Percentiles rank a stretch among this genome's conserved stretches.
phyloP scores from a whole-genome alignment of 64 coral and sea anemone genomes.

The Montipora capricornis region DNA sequence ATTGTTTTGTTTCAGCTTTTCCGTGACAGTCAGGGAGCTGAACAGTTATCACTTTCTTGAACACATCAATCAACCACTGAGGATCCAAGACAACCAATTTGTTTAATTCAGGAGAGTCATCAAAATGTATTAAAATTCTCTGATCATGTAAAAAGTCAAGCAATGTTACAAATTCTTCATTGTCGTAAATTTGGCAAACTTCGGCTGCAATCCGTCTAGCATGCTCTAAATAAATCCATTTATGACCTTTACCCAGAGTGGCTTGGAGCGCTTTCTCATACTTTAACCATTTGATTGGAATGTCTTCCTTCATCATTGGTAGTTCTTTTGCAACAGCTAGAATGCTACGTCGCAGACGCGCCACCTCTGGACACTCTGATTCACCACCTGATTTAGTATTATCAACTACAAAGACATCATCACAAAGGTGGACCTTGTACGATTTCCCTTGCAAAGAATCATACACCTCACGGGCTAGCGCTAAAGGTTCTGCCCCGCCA shows the following conservation, averaged over 20 bases:
- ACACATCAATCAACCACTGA: conserved; percentile 40
- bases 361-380: conserved; percentile 18
- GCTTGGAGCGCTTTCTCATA: conserved; percentile 17
- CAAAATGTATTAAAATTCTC: conserved; percentile 42
- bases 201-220: neutral
- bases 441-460: neutral
- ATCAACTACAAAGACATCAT: conserved; percentile 3
- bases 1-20: neutral
- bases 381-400: conserved; percentile 5
- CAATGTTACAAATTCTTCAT: conserved; percentile 16
- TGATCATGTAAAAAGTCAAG: conserved; percentile 40
- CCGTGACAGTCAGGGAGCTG: neutral
- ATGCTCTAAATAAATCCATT: neutral
- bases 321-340: conserved; percentile 10
- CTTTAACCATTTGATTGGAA: conserved; percentile 20
- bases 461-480: no score
- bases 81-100: conserved; percentile 21
- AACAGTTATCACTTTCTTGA: conserved; percentile 42
- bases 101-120: conserved; percentile 20
- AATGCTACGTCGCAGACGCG: neutral
- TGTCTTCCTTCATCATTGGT: conserved; percentile 26
- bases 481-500: no score
- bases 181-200: conserved; percentile 12
- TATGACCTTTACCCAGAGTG: neutral
- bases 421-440: neutral